Conservation (phyloP, 2,888 invertebrate species). For the Blera fallax region DNA sequence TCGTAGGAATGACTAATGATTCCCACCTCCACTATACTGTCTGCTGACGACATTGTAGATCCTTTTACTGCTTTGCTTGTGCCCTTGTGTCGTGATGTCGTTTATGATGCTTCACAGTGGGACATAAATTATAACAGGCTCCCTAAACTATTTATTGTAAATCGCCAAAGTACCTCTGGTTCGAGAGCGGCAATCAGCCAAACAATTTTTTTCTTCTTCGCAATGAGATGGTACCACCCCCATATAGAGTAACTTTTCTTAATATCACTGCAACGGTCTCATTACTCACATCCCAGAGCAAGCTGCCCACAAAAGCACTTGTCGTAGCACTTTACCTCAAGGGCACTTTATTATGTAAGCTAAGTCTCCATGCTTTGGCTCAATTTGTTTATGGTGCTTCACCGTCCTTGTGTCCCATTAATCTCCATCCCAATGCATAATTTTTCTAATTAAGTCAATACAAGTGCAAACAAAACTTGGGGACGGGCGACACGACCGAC, state of each 20-base stretch:
- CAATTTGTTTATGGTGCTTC: slow-evolving; percentile 65
- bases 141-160: slow-evolving; percentile 41
- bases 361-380: slow-evolving; percentile 46
- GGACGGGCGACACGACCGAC: background rate
- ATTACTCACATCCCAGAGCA: slow-evolving; percentile 3
- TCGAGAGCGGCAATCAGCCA: slow-evolving; percentile 23
- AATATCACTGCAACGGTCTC: background rate
- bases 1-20: slow-evolving; percentile 58
- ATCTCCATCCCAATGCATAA: slow-evolving; percentile 58
- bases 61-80: slow-evolving; percentile 11
- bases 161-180: background rate
- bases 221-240: slow-evolving; percentile 9
- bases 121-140: slow-evolving; percentile 28
- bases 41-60: slow-evolving; percentile 21
- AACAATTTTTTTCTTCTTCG: background rate
- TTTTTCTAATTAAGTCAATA: slow-evolving; percentile 71
- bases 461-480: slow-evolving; percentile 39
- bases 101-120: background rate
- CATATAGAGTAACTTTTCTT: background rate
- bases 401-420: slow-evolving; percentile 48
- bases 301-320: slow-evolving; percentile 48
- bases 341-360: slow-evolving; percentile 63
- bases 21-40: slow-evolving; percentile 32
- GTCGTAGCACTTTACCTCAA: slow-evolving; percentile 45
- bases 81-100: slow-evolving; percentile 14